These are phyloP conservation scores for Aelia acuminata DNA, from an alignment of 2,888 invertebrate genomes.

Conservation along the genomic window DNA sequence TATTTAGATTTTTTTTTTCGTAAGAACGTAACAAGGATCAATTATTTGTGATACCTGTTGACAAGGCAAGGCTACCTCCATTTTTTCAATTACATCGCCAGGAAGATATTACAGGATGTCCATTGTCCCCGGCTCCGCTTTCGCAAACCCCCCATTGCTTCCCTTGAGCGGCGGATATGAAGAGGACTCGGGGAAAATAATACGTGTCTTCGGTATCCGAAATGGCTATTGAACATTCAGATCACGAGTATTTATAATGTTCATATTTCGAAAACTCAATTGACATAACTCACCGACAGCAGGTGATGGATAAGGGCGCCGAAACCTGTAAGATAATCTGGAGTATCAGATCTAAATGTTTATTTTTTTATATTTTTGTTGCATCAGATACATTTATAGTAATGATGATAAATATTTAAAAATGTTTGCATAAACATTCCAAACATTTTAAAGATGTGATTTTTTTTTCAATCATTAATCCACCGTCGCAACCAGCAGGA, in stretches of 20 bases:
- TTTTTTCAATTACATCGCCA: constrained; percentile 25
- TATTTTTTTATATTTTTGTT: background rate
- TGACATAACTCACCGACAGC: background rate
- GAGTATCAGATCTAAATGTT: background rate
- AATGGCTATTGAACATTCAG: background rate
- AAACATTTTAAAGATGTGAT: no score
- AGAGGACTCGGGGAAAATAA: background rate
- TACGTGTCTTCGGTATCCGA: background rate
- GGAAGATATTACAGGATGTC: constrained; percentile 10
- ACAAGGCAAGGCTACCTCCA: constrained; percentile 5
- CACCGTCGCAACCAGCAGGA: no score
- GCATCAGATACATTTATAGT: background rate
- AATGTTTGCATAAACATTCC: background rate
- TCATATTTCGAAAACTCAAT: background rate
- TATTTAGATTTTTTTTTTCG: background rate
- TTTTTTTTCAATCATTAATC: no score
- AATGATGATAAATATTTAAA: background rate
- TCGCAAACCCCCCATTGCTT: background rate
- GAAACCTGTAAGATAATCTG: background rate
- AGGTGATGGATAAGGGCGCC: background rate
- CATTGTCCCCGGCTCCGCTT: background rate
- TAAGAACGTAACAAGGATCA: background rate
- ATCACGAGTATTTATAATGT: background rate
- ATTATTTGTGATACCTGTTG: constrained; percentile 5
- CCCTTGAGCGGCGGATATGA: background rate